Evolutionary conservation across 2,888 invertebrate genomes (phyloP).

Genomic region (Drosophila hawaiiensis): DNA sequence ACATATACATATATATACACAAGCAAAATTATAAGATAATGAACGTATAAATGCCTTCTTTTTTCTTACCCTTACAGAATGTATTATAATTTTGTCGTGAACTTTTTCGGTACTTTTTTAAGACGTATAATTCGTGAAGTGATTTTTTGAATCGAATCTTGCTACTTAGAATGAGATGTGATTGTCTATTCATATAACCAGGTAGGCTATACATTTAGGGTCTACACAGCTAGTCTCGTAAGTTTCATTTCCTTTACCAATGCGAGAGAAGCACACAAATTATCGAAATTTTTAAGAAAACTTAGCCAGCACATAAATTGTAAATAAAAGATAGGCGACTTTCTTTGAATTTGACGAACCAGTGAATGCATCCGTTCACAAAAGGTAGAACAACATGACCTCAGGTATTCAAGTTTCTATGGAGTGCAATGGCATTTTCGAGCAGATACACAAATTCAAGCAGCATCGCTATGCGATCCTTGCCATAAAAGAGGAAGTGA

Average conservation of each 20-base stretch:
- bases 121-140: neutral
- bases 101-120: neutral
- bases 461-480: slow-evolving; percentile 56
- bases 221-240: neutral
- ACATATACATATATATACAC: too few relatives aligned
- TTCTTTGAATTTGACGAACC: neutral
- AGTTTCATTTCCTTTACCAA: too few relatives aligned
- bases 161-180: neutral
- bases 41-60: too few relatives aligned
- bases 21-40: neutral
- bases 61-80: neutral
- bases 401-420: slow-evolving; percentile 47
- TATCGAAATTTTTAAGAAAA: slow-evolving; percentile 3
- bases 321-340: neutral
- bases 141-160: neutral
- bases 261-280: neutral
- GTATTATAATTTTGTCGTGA: neutral
- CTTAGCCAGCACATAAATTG: slow-evolving; percentile 1
- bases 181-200: neutral
- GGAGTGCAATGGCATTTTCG: slow-evolving; percentile 47
- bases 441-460: slow-evolving; percentile 47
- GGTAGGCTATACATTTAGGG: neutral
- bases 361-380: neutral
- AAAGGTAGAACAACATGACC: slow-evolving; percentile 34
- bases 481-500: slow-evolving; percentile 35